A percentile compares a stretch with the other conserved stretches of the same genome.
Conservation (phyloP, 2,797 vertebrate genomes). For the Epinephelus coioides region DNA sequence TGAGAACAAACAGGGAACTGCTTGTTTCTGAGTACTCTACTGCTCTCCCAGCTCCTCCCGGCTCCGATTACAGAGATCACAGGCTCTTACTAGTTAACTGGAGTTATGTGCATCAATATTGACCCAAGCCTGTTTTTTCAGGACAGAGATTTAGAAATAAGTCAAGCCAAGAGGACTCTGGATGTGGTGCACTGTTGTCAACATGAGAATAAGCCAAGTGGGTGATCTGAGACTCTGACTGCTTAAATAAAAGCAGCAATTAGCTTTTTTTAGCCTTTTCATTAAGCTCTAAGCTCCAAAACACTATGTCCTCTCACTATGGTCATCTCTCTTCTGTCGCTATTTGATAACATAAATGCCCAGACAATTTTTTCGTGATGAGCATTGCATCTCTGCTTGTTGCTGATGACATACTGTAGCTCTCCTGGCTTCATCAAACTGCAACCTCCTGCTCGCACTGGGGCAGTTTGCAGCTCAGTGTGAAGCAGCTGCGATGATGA, state of each 20-base stretch:
- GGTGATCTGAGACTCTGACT: not conserved
- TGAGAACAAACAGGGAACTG: conserved; percentile 46
- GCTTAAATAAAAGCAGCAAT: not conserved
- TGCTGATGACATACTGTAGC: no score
- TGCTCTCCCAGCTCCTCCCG: conserved; percentile 24
- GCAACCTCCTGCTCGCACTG: not conserved
- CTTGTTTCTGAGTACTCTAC: conserved; percentile 31
- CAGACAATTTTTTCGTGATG: no score
- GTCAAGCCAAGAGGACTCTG: not conserved
- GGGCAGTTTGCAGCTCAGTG: not conserved
- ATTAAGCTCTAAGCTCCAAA: not conserved
- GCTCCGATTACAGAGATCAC: conserved; percentile 7
- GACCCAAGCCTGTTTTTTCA: not conserved
- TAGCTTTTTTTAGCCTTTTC: not conserved
- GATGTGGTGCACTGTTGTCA: not conserved
- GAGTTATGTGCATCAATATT: not conserved
- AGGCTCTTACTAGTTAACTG: no score
- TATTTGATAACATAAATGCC: no score
- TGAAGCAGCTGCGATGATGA: not conserved
- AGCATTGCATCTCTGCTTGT: not conserved
- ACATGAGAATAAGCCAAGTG: not conserved
- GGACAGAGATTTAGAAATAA: not conserved
- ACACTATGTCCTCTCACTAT: not conserved
- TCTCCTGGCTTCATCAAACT: not conserved
- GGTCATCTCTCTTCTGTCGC: no score